Base-by-base conservation (phyloP, 2,113 vertebrate genomes). In the Rynchops niger region DNA sequence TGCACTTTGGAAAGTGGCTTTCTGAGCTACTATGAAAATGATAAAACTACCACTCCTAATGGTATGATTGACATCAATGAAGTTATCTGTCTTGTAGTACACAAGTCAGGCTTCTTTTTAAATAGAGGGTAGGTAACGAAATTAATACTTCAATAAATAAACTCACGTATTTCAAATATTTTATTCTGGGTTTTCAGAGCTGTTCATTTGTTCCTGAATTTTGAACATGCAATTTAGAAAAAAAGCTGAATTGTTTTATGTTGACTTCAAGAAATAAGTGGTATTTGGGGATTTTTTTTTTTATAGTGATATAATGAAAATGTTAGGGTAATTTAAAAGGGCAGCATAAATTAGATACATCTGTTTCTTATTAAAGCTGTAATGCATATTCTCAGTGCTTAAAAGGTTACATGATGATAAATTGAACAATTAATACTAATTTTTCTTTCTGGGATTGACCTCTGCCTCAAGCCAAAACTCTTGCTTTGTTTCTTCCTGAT, bases 1-100 rank as follows among this genome's bases (percentile, higher is more conserved):
- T 99, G 99, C 81, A 99, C 99, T 25, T 95, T 99, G 88, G 99
- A 99, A 98, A 99, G 99, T 15, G 98, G 99, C 65, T 99, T 99
- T 96, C 97, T 99, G 91, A 99, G 98, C 97, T 99, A 99, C 97
- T 99, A 99, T 63, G 99, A 99, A 97, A 99, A 97, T 79, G 98
- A 99, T 95, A 98, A 98, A 72, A 98, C 98, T 71, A 95, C 98
- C 9, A 93, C 97, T 18, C 98, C 99, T 40, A 98, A 98, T 42
- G 98, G 99, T 84, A 98, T 99, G 87, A 98, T 99, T 97, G 98
- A 99, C 74, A 90, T 99, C 93, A 98, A 9, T 25, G 98, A 99
- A 89, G 98, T 99, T 42, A 98, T 99, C 87, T 99, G 98, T 95
- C 96, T 99, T 95, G 98, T 96, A 40, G 83, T 99, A 45, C 98